A percentile compares a stretch with the other conserved stretches of the same genome.
phyloP scores from a whole-genome alignment of 2,797 vertebrate species.

The Podarcis siculus region DNA sequence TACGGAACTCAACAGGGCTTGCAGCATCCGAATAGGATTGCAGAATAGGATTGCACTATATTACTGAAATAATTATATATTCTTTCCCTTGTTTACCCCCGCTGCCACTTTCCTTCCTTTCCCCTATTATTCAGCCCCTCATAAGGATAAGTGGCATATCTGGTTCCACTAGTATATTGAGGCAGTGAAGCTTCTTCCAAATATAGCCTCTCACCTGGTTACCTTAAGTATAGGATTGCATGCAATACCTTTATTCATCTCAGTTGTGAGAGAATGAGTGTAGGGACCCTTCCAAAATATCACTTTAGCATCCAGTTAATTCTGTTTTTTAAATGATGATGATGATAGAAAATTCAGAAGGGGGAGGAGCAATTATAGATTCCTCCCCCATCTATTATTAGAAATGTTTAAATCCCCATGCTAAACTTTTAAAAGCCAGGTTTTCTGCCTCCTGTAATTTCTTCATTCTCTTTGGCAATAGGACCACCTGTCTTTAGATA shows the following conservation, averaged over 20 bases:
- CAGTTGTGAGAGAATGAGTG: background rate
- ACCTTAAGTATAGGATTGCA: background rate
- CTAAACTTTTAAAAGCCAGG: background rate
- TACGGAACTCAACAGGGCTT: background rate
- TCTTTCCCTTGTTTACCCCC: background rate
- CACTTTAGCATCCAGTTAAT: background rate
- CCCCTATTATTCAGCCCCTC: background rate
- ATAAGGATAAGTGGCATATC: background rate
- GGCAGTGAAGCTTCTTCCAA: background rate
- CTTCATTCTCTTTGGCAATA: conserved; percentile 21
- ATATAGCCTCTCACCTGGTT: background rate
- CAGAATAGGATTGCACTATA: background rate
- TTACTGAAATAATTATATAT: background rate
- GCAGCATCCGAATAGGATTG: background rate
- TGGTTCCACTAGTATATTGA: background rate
- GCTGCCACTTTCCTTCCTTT: background rate
- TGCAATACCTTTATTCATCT: background rate
- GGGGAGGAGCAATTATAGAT: background rate
- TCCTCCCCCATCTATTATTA: background rate
- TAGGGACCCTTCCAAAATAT: background rate
- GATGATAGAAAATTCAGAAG: background rate
- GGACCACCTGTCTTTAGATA: conserved; percentile 41
- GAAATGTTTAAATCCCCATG: background rate
- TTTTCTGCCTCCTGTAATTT: conserved; percentile 33
- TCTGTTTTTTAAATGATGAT: background rate